Conservation (phyloP, 2,888 invertebrate species). For the Polydesmus complanatus region DNA sequence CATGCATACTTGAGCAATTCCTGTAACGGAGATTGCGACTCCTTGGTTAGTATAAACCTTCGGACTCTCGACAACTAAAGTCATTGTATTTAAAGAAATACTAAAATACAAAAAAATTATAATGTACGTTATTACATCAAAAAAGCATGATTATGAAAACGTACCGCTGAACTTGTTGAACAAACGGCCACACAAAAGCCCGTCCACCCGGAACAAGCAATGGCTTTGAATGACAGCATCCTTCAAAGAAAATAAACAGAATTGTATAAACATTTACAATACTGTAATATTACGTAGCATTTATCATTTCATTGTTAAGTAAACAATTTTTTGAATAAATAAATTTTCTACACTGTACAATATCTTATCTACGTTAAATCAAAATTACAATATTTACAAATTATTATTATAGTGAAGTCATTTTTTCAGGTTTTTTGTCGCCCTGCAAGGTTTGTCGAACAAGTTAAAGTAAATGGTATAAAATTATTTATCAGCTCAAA, state of each 20-base stretch:
- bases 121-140: conserved; percentile 1
- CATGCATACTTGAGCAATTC: conserved; percentile 77
- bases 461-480: too few relatives aligned
- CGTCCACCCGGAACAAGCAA: conserved; percentile 87
- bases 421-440: too few relatives aligned
- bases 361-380: too few relatives aligned
- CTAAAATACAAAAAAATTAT: conserved; percentile 34
- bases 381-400: too few relatives aligned
- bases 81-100: conserved; percentile 94
- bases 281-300: too few relatives aligned
- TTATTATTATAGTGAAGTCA: too few relatives aligned
- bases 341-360: too few relatives aligned
- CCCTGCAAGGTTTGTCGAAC: too few relatives aligned
- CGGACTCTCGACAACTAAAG: conserved; percentile 85
- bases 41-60: conserved; percentile 93
- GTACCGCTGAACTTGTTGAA: conserved; percentile 43
- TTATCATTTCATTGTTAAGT: too few relatives aligned
- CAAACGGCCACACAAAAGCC: conserved; percentile 91
- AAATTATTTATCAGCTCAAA: too few relatives aligned
- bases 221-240: conserved; percentile 90
- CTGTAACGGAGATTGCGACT: conserved; percentile 91
- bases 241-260: conserved; percentile 38
- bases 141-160: background rate
- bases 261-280: background rate
- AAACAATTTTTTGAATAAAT: too few relatives aligned